These are phyloP conservation scores for Sciurus niger DNA, from an alignment of 2,113 vertebrate species.

Conservation along the genomic window DNA sequence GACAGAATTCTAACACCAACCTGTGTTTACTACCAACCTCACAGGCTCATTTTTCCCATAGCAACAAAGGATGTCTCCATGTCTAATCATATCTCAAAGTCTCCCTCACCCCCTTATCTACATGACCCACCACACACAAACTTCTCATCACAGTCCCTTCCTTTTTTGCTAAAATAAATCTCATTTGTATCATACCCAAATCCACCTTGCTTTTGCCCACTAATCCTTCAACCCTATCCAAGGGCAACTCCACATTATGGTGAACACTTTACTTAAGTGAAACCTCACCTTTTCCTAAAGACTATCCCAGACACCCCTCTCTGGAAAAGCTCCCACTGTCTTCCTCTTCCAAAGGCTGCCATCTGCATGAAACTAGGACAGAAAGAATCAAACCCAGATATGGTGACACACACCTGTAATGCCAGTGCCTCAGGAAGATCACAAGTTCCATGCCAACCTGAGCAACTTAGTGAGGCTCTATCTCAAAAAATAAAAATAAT, in stretches of 20 bases:
- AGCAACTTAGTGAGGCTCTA: no score
- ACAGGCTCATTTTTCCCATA: not conserved
- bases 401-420: no score
- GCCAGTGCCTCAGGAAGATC: no score
- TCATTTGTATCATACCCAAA: not conserved
- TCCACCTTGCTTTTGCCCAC: not conserved
- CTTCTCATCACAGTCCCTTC: not conserved
- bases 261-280: not conserved
- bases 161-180: not conserved
- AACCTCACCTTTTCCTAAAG: conserved; percentile 2
- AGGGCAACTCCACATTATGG: not conserved
- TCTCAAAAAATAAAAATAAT: no score
- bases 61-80: not conserved
- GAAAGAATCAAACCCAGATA: not conserved
- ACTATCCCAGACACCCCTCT: not conserved
- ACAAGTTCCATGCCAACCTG: no score
- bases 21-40: not conserved
- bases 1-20: not conserved
- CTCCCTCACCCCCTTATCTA: not conserved
- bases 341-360: not conserved
- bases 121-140: not conserved
- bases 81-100: not conserved
- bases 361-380: not conserved
- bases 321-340: accelerated
- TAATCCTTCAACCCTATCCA: not conserved